Evolutionary conservation across 2,113 vertebrate species (phyloP).

Genomic region (Tyto alba): DNA sequence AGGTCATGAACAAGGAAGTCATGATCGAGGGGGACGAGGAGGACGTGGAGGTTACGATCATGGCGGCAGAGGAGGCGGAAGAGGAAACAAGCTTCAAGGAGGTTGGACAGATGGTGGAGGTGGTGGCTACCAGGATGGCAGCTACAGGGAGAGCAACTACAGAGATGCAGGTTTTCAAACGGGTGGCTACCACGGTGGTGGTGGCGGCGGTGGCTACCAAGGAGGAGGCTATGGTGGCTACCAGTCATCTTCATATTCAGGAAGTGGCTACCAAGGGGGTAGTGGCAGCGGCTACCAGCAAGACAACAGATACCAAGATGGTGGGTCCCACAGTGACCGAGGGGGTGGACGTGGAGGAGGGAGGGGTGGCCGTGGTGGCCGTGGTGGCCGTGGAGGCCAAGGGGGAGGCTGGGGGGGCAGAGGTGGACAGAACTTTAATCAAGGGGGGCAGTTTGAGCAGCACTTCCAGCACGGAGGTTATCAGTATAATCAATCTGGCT

Average conservation of each 20-base stretch:
- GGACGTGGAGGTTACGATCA: conserved; percentile 80
- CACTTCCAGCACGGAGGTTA: conserved; percentile 98
- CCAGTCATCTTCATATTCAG: conserved; percentile 71
- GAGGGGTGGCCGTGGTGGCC: conserved; percentile 71
- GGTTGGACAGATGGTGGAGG: conserved; percentile 85
- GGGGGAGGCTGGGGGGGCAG: conserved; percentile 88
- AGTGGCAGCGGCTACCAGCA: conserved; percentile 73
- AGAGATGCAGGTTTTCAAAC: conserved; percentile 75
- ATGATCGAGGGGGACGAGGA: conserved; percentile 74
- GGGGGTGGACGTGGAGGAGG: conserved; percentile 76
- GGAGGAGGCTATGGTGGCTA: conserved; percentile 76
- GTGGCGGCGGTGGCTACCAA: conserved; percentile 72
- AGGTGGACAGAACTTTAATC: conserved; percentile 88
- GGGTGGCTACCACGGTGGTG: conserved; percentile 74
- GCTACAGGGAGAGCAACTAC: conserved; percentile 75
- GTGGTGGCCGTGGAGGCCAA: conserved; percentile 76
- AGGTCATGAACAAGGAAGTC: conserved; percentile 75
- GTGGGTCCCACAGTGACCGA: conserved; percentile 76
- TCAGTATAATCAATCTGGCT: conserved; percentile 93
- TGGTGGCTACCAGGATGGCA: conserved; percentile 71
- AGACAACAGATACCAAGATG: conserved; percentile 83
- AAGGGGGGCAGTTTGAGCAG: conserved; percentile 97
- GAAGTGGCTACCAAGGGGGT: conserved; percentile 76
- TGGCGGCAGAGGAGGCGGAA: conserved; percentile 75
- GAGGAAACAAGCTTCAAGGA: conserved; percentile 84